Evolutionary conservation across 2,113 vertebrate genomes (phyloP), one percentile per base, ranked within the genome.

Genomic region (Candoia aspera): DNA sequence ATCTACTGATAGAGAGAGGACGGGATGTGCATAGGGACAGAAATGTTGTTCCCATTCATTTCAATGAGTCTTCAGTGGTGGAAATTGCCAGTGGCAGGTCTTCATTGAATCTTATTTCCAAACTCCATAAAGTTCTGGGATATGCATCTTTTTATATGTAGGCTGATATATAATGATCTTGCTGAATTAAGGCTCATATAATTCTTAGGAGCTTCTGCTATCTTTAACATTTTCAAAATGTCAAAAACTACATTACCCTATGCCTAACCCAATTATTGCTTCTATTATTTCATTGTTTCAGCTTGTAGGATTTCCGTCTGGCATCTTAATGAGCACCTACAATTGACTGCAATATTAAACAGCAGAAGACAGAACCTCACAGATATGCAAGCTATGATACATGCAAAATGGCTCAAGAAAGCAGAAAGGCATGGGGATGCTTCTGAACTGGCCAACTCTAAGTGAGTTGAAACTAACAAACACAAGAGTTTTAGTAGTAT

Each of bases 161-260:
- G 33, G 37, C 15, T 57, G 62, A 15, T 21, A 73, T 68, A 33
- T 19, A 19, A 49, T 88, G 58, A 64, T 86, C n/a, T 88, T 33
- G 83, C 86, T 46, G 46, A 59, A 87, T 29, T 84, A n/a, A 33
- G 29, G 54, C 42, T 29, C 58, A 90, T 8, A 42, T 26, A 37
- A 58, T 15, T 68, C 79, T 73, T n/a, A 53, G 79, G 79, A 54
- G n/a, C 46, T 29, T 59, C 33, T 11, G 37, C 17, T 17, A 60
- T 3, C 42, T 49, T 11, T 10, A 89, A 57, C 84, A 87, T 93
- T 87, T 87, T 57, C 10, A 46, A 90, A 46, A 90, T 92, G 90
- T 49, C 84, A 55, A 59, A 55, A 91, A 4, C n/a, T 83, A 88
- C 57, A 90, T 88, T 87, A 13, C 1, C 6, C 6, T 60, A 24